Percentiles rank a stretch among this genome's conserved stretches.
Evolutionary conservation across 2,113 vertebrate species (phyloP).

Genomic region (Pyxicephalus adspersus): DNA sequence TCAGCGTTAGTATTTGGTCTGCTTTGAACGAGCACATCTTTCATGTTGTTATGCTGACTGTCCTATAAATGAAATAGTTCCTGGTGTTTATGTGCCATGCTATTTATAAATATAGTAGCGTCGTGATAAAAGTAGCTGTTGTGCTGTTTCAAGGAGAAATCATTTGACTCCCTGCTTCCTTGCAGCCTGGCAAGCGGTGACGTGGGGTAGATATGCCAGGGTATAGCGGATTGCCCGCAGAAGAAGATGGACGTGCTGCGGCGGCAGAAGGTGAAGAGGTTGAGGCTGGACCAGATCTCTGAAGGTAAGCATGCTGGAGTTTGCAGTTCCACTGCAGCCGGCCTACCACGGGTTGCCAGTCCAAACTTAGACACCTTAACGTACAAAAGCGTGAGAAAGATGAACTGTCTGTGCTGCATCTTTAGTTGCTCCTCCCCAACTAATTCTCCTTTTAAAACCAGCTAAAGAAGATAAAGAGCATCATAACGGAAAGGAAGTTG

Average conservation of each 20-base stretch:
- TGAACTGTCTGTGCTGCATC: too few species aligned
- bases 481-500: too few species aligned
- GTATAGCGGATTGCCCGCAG: not conserved
- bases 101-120: not conserved
- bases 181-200: conserved; percentile 34
- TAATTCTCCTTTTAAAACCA: too few species aligned
- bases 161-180: conserved; percentile 21
- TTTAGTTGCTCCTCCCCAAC: too few species aligned
- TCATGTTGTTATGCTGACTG: not conserved
- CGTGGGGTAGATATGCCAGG: conserved; percentile 43
- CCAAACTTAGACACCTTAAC: too few species aligned
- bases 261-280: conserved; percentile 37
- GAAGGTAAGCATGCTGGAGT: conserved; percentile 34
- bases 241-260: conserved; percentile 41
- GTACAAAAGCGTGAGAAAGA: too few species aligned
- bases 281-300: conserved; percentile 31
- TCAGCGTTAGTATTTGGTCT: not conserved
- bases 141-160: not conserved
- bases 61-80: not conserved
- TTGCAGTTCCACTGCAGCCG: too few species aligned
- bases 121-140: not conserved
- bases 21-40: not conserved
- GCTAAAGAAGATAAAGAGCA: too few species aligned
- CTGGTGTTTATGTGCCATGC: not conserved
- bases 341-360: too few species aligned